Percentiles rank a stretch among this genome's conserved stretches.
Conservation (phyloP, 2,797 vertebrate species). For the Acanthopagrus latus region DNA sequence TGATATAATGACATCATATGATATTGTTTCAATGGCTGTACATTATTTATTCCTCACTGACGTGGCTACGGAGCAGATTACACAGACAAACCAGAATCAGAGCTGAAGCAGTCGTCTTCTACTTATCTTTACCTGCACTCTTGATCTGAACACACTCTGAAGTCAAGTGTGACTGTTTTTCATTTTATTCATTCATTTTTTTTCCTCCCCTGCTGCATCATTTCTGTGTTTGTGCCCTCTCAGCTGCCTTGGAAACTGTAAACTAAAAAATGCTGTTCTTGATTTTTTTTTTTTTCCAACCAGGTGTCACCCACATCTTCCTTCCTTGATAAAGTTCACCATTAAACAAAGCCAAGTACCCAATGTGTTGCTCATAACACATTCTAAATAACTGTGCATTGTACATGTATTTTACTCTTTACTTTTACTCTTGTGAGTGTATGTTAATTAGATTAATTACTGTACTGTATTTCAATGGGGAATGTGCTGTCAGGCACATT, state of each 20-base stretch:
- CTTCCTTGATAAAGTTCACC: background rate
- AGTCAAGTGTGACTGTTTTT: conserved; percentile 29
- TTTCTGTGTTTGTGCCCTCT: conserved; percentile 4
- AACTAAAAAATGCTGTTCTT: background rate
- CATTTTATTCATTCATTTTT: background rate
- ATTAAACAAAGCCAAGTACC: background rate
- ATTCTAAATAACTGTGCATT: background rate
- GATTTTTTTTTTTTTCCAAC: conserved; percentile 4
- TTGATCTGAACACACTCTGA: conserved; percentile 60
- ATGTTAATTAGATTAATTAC: background rate
- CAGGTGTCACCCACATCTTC: background rate
- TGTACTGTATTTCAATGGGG: background rate
- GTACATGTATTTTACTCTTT: background rate
- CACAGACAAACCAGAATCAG: conserved; percentile 48
- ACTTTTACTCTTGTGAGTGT: background rate
- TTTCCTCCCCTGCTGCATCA: background rate
- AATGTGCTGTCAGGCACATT: background rate
- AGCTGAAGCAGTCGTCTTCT: conserved; percentile 23
- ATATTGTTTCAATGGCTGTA: background rate
- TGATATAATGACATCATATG: background rate
- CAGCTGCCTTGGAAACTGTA: background rate
- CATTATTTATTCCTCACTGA: background rate
- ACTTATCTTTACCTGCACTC: conserved; percentile 44
- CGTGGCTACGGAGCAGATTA: conserved; percentile 61
- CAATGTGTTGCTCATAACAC: background rate